Conservation (phyloP, 1,140 invertebrate genomes). For the Drosophila pallidifrons region DNA sequence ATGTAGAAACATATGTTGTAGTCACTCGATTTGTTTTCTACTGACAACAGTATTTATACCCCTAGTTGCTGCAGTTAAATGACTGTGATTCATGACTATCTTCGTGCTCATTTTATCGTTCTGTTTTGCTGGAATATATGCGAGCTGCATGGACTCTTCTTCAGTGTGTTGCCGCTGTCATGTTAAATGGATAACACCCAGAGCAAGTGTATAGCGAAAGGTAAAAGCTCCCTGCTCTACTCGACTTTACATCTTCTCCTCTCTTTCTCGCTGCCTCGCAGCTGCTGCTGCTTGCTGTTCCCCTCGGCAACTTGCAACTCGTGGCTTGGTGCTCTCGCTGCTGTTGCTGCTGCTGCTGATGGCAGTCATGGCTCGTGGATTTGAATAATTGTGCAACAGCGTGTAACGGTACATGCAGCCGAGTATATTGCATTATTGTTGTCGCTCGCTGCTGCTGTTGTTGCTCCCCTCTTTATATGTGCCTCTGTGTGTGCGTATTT, state of each 20-base stretch:
- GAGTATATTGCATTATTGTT: constrained; percentile 55
- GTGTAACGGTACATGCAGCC: constrained; percentile 62
- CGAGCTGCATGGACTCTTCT: neutral
- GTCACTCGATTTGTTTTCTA: too few species aligned
- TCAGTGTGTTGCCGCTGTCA: neutral
- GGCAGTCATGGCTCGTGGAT: constrained; percentile 76
- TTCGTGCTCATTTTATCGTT: too few species aligned
- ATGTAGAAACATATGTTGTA: too few species aligned
- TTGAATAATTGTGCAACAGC: constrained; percentile 82
- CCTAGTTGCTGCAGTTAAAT: too few species aligned
- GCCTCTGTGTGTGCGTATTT: constrained; percentile 22
- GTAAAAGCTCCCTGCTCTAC: constrained; percentile 1
- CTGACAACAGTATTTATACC: too few species aligned
- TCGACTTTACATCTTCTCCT: constrained; percentile 4
- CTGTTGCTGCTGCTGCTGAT: constrained; percentile 27
- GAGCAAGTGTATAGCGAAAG: neutral
- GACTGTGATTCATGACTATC: too few species aligned
- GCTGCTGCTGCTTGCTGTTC: neutral
- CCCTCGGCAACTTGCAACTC: neutral
- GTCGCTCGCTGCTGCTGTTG: constrained; percentile 12
- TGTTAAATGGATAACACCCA: constrained; percentile 1
- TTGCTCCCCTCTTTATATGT: constrained; percentile 8
- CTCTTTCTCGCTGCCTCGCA: neutral
- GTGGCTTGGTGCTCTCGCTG: neutral
- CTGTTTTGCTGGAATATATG: too few species aligned